Conservation (phyloP, 1,140 invertebrate genomes). For the Solenopsis fugax region DNA sequence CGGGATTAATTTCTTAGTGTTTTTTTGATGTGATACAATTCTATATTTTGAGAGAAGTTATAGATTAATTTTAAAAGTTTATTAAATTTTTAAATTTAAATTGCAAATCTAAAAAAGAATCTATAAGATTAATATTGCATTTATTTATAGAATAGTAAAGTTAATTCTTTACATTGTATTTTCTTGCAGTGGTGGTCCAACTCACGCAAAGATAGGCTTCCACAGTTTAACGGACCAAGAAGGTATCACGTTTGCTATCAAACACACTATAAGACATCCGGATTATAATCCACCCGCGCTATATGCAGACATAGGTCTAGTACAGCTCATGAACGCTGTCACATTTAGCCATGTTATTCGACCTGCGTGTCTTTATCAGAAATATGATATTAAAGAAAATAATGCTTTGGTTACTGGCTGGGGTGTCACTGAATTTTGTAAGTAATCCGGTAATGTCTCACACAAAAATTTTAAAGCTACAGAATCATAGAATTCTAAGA, state of each 20-base stretch:
- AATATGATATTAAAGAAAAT: constrained; percentile 72
- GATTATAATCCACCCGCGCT: constrained; percentile 86
- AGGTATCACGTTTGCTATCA: constrained; percentile 70
- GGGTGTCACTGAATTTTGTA: constrained; percentile 87
- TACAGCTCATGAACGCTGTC: constrained; percentile 86
- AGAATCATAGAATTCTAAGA: not conserved
- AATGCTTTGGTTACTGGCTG: constrained; percentile 87
- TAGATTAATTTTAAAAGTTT: not conserved
- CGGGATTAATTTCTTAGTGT: too few relatives aligned
- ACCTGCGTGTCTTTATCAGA: constrained; percentile 89
- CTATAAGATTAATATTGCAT: not conserved
- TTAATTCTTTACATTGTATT: not conserved
- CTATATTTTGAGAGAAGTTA: not conserved
- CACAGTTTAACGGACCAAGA: constrained; percentile 49
- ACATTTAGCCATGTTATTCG: constrained; percentile 85
- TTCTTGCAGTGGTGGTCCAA: constrained; percentile 54
- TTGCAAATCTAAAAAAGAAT: not conserved
- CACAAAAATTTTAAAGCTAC: not conserved
- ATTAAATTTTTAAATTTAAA: not conserved
- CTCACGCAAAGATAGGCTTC: constrained; percentile 68
- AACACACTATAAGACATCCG: constrained; percentile 84
- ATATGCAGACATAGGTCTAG: constrained; percentile 89
- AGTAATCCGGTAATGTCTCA: not conserved
- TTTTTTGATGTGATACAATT: not conserved
- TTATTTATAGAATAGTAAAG: not conserved